A percentile compares a stretch with the other conserved stretches of the same genome.
Conservation (phyloP, 2,113 vertebrate genomes). For the Tragulus kanchil region DNA sequence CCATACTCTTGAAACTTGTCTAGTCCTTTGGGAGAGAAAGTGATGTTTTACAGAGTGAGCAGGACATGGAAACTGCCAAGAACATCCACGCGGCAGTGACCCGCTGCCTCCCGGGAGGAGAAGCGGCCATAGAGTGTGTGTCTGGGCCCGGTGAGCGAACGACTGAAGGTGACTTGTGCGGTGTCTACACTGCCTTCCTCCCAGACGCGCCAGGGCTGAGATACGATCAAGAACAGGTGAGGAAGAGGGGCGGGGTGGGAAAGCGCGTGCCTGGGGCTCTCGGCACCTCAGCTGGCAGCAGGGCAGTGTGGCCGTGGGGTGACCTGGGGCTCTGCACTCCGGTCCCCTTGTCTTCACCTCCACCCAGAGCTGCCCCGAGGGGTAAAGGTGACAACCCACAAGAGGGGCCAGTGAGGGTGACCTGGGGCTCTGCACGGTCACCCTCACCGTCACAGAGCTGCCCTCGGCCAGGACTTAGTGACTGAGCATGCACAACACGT, state of each 20-base stretch:
- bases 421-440: no score
- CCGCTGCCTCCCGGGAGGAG: neutral
- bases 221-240: fast-evolving
- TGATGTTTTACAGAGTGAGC: neutral
- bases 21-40: neutral
- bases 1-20: neutral
- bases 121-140: fast-evolving
- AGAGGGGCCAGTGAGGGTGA: no score
- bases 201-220: fast-evolving
- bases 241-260: neutral
- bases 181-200: fast-evolving
- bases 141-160: neutral
- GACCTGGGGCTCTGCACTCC: no score
- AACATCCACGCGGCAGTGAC: neutral
- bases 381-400: fast-evolving
- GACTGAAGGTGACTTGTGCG: fast-evolving
- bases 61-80: neutral
- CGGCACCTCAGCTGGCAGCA: fast-evolving
- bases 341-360: neutral
- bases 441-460: no score
- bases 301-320: neutral
- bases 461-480: neutral
- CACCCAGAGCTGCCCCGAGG: neutral
- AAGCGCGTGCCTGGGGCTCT: neutral
- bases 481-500: neutral